These are phyloP conservation scores for Apis florea DNA, from an alignment of 1,140 invertebrate genomes.

Conservation along the genomic window DNA sequence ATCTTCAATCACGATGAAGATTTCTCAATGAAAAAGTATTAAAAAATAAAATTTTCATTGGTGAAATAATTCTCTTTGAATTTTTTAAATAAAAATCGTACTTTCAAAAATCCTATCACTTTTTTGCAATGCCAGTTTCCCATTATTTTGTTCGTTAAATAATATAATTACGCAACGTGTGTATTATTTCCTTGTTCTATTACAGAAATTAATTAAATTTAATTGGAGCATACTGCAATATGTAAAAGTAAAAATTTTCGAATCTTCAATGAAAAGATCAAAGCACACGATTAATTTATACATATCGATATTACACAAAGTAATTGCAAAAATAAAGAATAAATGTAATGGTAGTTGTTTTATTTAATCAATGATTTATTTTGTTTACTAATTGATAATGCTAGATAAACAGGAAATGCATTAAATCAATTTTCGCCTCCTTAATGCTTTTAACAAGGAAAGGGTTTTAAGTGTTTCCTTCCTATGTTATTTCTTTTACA, in stretches of 20 bases:
- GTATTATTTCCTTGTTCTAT: not conserved
- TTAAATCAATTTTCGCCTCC: slow-evolving; percentile 10
- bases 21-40: not conserved
- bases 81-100: slow-evolving; percentile 22
- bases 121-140: slow-evolving; percentile 4
- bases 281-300: not conserved
- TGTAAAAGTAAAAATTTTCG: not conserved
- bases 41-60: not conserved
- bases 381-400: not conserved
- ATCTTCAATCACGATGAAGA: too few species aligned
- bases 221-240: not conserved
- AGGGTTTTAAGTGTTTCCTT: slow-evolving; percentile 13
- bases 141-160: not conserved
- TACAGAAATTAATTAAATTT: not conserved
- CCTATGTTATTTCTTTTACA: not conserved
- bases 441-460: slow-evolving; percentile 8
- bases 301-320: not conserved
- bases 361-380: not conserved
- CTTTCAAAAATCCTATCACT: slow-evolving; percentile 30
- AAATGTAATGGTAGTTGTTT: too few species aligned
- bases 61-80: not conserved
- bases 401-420: slow-evolving; percentile 17
- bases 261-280: not conserved
- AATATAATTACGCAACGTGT: not conserved
- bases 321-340: not conserved